Evolutionary conservation across 2,797 vertebrate species (phyloP), one percentile per base, ranked within the genome.

Genomic region (Mionectes olivaceus): DNA sequence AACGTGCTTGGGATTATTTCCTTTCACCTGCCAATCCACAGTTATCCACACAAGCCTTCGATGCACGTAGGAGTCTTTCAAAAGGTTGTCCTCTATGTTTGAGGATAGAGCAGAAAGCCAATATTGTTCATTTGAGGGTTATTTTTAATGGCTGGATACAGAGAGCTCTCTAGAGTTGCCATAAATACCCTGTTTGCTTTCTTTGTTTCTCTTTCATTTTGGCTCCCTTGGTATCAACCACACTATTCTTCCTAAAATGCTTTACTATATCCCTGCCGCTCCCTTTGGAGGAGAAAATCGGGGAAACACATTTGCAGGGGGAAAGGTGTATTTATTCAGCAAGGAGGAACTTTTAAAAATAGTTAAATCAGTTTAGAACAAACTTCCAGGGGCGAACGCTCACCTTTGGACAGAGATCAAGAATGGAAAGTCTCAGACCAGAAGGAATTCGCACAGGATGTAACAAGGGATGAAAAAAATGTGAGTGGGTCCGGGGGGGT

Each of bases 381-480:
- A 93, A 94, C 91, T 91, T 84, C 60, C 77, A 84, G 7, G 83
- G 33, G 87, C 5, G 1, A 95, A 22, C 1, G 13, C 63, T 94
- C 93, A 91, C 92, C 93, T 94, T 76, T 96, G 95, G 94, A 88
- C 49, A 8, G 87, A 49, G 67, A 91, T 87, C 93, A 95, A 90
- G 95, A 97, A 94, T 94, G 93, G 95, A 96, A 97, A 95, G 77
- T 96, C 91, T 96, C 89, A 94, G 89, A 95, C 93, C 93, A 93
- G 83, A 93, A 96, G 87, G 95, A 96, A 96, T 96, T 97, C 3
- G 22, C 0, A 28, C 94, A 94, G 95, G 91, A 94, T 91, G 87
- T 79, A 92, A 91, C 19, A 63, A 88, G 87, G 63, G 90, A 79
- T 75, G 46, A 49, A 78, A 90, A 79, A 81, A 64, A 89, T 61